A percentile compares a stretch with the other conserved stretches of the same genome.
Conservation (phyloP, 92 coral and sea anemone genomes). For the Zoanthus gigantus region DNA sequence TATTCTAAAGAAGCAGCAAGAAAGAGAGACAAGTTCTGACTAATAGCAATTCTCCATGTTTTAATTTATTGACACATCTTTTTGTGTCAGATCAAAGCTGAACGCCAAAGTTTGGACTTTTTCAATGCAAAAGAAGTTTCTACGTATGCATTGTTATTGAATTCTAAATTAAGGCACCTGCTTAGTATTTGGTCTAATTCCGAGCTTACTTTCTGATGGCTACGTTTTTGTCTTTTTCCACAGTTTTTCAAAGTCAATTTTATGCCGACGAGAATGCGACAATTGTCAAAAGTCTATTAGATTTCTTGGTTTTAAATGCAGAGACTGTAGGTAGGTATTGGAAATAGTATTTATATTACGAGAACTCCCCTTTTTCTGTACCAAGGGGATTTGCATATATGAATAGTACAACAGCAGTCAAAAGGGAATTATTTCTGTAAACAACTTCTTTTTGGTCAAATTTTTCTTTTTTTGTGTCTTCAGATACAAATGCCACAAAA, state of each 20-base stretch:
- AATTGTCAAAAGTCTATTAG: conserved; percentile 82
- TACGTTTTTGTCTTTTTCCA: conserved; percentile 28
- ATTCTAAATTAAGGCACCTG: conserved; percentile 69
- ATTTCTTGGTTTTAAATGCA: conserved; percentile 90
- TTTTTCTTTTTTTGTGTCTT: conserved; percentile 16
- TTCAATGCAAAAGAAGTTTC: conserved; percentile 31
- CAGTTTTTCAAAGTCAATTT: conserved; percentile 85
- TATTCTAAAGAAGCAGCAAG: neutral
- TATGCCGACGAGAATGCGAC: conserved; percentile 86
- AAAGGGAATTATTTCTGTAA: neutral
- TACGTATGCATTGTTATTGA: conserved; percentile 61
- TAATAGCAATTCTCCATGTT: no score
- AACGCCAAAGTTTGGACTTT: neutral
- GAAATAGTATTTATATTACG: neutral
- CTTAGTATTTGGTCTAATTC: conserved; percentile 52
- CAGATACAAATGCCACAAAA: conserved; percentile 92
- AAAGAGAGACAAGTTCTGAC: neutral
- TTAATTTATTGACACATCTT: neutral
- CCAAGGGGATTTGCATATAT: neutral
- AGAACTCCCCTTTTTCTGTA: neutral
- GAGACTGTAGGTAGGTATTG: conserved; percentile 86
- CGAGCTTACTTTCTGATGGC: conserved; percentile 43
- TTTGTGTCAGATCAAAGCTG: neutral
- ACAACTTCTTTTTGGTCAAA: neutral
- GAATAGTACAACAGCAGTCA: conserved; percentile 20